Evolutionary conservation across 2,888 invertebrate species (phyloP), one percentile per base, ranked within the genome.

Genomic region (Spodoptera exigua): DNA sequence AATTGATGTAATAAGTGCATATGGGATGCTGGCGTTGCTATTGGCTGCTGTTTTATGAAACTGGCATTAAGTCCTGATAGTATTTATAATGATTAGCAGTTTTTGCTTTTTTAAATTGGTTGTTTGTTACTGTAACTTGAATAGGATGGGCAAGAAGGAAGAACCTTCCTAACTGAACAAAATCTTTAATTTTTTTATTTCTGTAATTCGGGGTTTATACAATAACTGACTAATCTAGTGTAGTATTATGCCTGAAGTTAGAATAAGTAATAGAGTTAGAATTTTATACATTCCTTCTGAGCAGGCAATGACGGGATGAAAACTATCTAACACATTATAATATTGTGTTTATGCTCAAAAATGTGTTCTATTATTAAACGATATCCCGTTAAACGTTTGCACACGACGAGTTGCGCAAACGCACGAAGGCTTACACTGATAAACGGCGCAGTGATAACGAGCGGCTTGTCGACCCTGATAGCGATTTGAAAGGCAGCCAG

Each of bases 401-500:
- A 53, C 68, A 72, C 67, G 67, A 43, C 36, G 12, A 52, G 47
- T 69, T 69, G 68, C 73, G 60, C 47, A 69, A 69, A 40, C 54
- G 44, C 47, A 48, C 55, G 60, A 56, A 72, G 53, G 61, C 57
- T 66, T 58, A 55, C 39, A 67, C 61, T 75, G 75, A 75, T 75
- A 75, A 77, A 64, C 58, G 62, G 63, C 35, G 35, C 39, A 59
- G 34, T 77, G 78, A 77, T 77, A 75, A 77, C 75, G 52, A 58
- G 45, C 10, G 62, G 67, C 69, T 34, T 34, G 75, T 63, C 58
- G 75, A 67, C 75, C 75, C 66, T 77, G 75, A 65, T 74, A 53
- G 43, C 58, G 60, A 70, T 75, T 75, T 67, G 75, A 75, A 75
- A 75, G 74, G 75, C 57, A 37, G 41, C 39, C 39, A 47, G 39